Conservation (phyloP, 2,113 vertebrate species). For the Hyaena hyaena region DNA sequence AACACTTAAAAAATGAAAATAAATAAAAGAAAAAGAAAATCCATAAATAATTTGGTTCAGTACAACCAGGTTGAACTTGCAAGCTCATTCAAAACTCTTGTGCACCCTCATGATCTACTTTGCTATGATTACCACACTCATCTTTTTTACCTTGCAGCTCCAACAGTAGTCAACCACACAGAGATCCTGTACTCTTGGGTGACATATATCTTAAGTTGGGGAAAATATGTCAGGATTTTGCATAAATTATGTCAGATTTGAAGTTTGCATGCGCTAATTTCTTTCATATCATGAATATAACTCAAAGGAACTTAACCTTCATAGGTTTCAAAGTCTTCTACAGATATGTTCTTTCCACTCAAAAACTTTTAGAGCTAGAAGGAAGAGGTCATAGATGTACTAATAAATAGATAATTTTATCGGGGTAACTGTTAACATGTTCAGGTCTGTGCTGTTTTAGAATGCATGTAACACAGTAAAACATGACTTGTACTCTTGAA, state of each 20-base stretch:
- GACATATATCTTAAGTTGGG: neutral
- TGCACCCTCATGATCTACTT: neutral
- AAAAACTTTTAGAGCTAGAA: neutral
- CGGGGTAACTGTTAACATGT: accelerated
- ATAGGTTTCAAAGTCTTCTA: neutral
- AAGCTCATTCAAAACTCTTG: neutral
- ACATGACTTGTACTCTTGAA: neutral
- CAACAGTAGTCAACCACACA: neutral
- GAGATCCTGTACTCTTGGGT: neutral
- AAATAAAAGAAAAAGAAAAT: neutral
- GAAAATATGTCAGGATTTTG: neutral
- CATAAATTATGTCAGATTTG: constrained; percentile 47
- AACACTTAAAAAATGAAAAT: too few relatives aligned
- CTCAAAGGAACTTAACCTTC: neutral
- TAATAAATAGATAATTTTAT: neutral
- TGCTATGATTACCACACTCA: neutral
- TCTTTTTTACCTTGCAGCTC: neutral
- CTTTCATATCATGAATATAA: neutral
- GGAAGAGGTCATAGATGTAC: neutral
- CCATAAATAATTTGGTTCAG: neutral
- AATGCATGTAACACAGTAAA: neutral
- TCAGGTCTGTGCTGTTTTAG: neutral
- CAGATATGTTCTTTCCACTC: neutral
- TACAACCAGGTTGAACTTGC: neutral
- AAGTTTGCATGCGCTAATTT: neutral